Evolutionary conservation across 1,140 invertebrate species (phyloP).

Genomic region (Tetranychus urticae): DNA sequence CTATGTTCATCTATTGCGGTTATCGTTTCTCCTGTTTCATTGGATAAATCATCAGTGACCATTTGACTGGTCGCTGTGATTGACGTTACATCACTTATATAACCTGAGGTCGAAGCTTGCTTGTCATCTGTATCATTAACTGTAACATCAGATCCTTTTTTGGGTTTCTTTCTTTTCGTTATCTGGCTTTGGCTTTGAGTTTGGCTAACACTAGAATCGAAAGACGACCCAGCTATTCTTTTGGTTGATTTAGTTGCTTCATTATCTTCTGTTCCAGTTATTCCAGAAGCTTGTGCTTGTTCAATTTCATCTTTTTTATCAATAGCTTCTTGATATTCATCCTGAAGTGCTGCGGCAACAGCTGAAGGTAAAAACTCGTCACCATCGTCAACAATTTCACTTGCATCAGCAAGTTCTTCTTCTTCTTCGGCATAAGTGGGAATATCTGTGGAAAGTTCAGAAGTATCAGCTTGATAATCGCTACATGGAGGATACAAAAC

Average conservation of each 20-base stretch:
- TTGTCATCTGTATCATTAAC: too few relatives aligned
- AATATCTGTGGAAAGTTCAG: neutral
- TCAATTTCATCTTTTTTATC: neutral
- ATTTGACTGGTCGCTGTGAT: too few relatives aligned
- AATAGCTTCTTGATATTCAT: neutral
- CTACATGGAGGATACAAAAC: too few relatives aligned
- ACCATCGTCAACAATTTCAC: neutral
- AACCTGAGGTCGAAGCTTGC: too few relatives aligned
- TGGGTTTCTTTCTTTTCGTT: conserved; percentile 10
- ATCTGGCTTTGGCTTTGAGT: conserved; percentile 9
- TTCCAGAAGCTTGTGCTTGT: neutral
- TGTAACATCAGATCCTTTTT: neutral
- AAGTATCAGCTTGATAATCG: neutral
- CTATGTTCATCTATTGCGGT: too few relatives aligned
- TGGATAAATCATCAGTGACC: too few relatives aligned
- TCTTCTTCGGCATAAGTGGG: neutral
- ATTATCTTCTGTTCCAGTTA: too few relatives aligned
- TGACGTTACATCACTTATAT: too few relatives aligned
- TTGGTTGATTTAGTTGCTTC: neutral
- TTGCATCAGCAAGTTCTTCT: neutral
- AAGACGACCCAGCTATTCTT: conserved; percentile 4
- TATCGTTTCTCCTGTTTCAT: too few relatives aligned
- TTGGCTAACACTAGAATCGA: conserved; percentile 3
- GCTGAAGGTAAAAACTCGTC: conserved; percentile 9
- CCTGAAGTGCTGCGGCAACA: conserved; percentile 9